Percentiles rank a stretch among this genome's conserved stretches.
Conservation (phyloP, 2,888 invertebrate genomes). For the Cosmia pyralina region DNA sequence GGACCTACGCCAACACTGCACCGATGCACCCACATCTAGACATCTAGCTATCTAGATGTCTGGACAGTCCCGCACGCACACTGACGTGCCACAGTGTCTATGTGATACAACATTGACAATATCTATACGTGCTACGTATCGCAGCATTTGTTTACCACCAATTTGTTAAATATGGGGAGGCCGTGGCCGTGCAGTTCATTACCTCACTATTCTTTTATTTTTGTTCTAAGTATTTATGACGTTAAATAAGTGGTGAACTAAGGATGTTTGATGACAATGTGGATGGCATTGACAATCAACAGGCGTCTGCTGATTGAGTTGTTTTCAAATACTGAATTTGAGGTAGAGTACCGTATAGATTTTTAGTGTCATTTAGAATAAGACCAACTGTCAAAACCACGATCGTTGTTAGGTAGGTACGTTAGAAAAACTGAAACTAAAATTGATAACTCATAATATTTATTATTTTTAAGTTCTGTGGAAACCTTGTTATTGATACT, state of each 20-base stretch:
- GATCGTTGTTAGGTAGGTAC: neutral
- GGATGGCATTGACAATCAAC: neutral
- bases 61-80: conserved; percentile 67
- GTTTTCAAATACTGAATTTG: neutral
- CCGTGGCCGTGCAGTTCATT: conserved; percentile 17
- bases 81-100: conserved; percentile 22
- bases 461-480: neutral
- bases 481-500: conserved; percentile 8
- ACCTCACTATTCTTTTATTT: conserved; percentile 23
- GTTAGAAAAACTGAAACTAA: neutral
- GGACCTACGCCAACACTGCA: conserved; percentile 88
- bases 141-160: conserved; percentile 53
- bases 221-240: neutral
- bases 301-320: neutral
- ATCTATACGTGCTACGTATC: conserved; percentile 32
- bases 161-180: conserved; percentile 41
- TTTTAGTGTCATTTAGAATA: neutral
- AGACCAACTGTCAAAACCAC: too few relatives aligned
- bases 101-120: conserved; percentile 56
- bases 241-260: neutral
- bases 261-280: neutral
- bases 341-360: too few relatives aligned
- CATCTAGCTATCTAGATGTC: conserved; percentile 77
- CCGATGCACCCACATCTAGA: conserved; percentile 85
- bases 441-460: neutral